Evolutionary conservation across 1,140 invertebrate genomes (phyloP), one percentile per base, ranked within the genome.

Genomic region (Drosophila seguyi): DNA sequence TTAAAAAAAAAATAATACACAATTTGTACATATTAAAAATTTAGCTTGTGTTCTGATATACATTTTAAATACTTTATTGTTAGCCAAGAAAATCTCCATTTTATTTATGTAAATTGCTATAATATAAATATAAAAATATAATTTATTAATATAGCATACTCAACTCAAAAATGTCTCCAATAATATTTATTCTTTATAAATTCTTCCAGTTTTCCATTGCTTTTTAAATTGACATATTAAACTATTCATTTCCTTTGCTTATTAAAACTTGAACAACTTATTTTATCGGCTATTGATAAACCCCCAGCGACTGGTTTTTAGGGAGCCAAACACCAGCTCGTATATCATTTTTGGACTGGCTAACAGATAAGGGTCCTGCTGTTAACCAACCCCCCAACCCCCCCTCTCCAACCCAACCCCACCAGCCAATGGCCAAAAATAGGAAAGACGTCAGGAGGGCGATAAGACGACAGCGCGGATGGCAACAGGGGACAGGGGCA

Each of bases 401-500:
- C 1, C 42, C 14, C n/a, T 1, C 42, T 6, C 41, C 13, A 5
- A 6, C 11, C 34, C 41, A 59, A 10, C 6, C 6, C n/a, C 8
- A 14, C 20, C 62, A 45, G 13, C 34, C 48, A 41, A 27, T 38
- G 18, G 10, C 42, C 45, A 22, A 50, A 53, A 52, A 44, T 47
- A 50, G 66, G 76, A 63, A 68, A 65, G 76, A 76, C 72, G 58
- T 61, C 81, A 80, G 34, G 59, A 48, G 59, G 59, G 79, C 84
- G 83, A 88, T 87, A 87, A 86, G 83, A 82, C 76, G 81, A 68
- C 61, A 65, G 61, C 62, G 61, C 63, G 76, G 34, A 29, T n/a
- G n/a, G n/a, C n/a, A n/a, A n/a, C n/a, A 47, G 66, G 41, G 14
- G 36, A 44, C 18, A 0, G 0, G 10, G 8, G 22, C 14, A 11